phyloP scores from a whole-genome alignment of 2,888 invertebrate species.

The Xanthorhoe designata region DNA sequence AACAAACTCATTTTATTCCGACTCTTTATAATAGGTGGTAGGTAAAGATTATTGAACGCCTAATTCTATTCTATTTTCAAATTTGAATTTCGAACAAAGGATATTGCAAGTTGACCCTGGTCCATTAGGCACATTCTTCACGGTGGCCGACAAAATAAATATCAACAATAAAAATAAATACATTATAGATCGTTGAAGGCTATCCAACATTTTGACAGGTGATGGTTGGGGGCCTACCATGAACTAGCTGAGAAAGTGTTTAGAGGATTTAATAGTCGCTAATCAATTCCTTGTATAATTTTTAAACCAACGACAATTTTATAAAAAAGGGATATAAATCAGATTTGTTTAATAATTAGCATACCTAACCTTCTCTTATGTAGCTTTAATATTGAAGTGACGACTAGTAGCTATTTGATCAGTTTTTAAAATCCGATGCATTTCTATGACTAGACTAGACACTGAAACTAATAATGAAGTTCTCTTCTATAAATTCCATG shows the following conservation, averaged over 20 bases:
- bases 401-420: too few relatives aligned
- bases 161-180: constrained; percentile 63
- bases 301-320: too few relatives aligned
- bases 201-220: constrained; percentile 75
- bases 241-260: background rate
- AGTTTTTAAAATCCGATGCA: too few relatives aligned
- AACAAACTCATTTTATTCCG: background rate
- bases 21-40: background rate
- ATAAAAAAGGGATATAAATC: too few relatives aligned
- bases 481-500: background rate
- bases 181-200: constrained; percentile 63
- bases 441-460: too few relatives aligned
- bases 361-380: too few relatives aligned
- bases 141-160: constrained; percentile 67
- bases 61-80: constrained; percentile 10
- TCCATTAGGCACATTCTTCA: constrained; percentile 69
- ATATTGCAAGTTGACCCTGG: constrained; percentile 47
- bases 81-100: constrained; percentile 38
- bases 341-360: too few relatives aligned
- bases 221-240: constrained; percentile 55
- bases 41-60: background rate
- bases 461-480: too few relatives aligned
- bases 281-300: too few relatives aligned
- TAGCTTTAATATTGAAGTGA: too few relatives aligned
- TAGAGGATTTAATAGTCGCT: too few relatives aligned